phyloP scores from a whole-genome alignment of 23 tunicate genomes.

The Phallusia fumigata region DNA sequence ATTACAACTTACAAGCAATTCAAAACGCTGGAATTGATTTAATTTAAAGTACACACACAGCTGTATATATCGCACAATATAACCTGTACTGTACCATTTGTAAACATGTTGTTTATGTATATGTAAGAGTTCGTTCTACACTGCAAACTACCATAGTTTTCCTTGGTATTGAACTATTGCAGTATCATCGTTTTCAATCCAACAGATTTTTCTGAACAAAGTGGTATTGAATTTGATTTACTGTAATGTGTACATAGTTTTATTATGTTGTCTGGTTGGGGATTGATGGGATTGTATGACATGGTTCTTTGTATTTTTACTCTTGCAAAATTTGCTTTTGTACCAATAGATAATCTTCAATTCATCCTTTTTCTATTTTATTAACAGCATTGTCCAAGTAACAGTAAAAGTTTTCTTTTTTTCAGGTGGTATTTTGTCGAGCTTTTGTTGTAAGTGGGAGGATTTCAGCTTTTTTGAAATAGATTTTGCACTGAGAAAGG shows the following conservation, averaged over 20 bases:
- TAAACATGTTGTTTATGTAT: too few relatives aligned
- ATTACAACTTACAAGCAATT: too few relatives aligned
- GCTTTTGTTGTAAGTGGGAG: background rate
- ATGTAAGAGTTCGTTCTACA: too few relatives aligned
- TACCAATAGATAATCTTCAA: background rate
- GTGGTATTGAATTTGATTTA: background rate
- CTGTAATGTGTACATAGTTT: constrained; percentile 9
- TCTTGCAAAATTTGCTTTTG: background rate
- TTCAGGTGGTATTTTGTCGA: background rate
- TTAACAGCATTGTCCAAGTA: background rate
- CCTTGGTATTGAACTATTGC: constrained; percentile 6
- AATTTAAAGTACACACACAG: too few relatives aligned
- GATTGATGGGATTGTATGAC: background rate
- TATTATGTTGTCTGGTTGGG: constrained; percentile 6
- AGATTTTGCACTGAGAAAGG: background rate
- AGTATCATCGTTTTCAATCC: too few relatives aligned
- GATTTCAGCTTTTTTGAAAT: background rate
- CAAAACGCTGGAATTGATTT: too few relatives aligned
- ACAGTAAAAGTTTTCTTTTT: constrained; percentile 1
- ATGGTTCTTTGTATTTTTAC: background rate
- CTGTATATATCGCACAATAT: too few relatives aligned
- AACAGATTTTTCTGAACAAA: background rate
- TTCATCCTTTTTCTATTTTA: background rate
- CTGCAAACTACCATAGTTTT: background rate
- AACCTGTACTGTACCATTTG: too few relatives aligned